These are phyloP conservation scores for Spheniscus humboldti DNA, from an alignment of 2,797 vertebrate species.

Conservation along the genomic window DNA sequence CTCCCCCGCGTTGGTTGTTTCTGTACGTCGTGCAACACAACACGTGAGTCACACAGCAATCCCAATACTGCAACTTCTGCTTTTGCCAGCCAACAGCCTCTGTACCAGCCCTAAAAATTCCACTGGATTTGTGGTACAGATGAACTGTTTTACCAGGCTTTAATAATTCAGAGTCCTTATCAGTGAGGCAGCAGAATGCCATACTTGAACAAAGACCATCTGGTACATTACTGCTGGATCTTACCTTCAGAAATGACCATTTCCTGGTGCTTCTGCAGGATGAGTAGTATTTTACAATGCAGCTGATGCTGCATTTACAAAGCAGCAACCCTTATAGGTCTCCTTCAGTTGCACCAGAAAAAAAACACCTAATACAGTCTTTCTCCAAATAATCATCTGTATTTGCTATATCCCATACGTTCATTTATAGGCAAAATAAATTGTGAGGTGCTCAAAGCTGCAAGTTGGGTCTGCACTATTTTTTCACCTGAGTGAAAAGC, in stretches of 20 bases:
- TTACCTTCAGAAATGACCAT: not conserved
- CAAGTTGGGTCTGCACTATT: not conserved
- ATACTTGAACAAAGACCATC: not conserved
- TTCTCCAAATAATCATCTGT: not conserved
- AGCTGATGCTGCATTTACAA: not conserved
- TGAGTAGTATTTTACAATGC: not conserved
- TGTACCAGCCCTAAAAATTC: not conserved
- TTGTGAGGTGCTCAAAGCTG: not conserved
- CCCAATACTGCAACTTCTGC: not conserved
- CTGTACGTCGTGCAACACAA: not conserved
- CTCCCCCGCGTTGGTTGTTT: not conserved
- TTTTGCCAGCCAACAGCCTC: not conserved
- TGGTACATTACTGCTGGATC: not conserved
- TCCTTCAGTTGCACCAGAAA: not conserved
- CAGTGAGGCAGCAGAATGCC: not conserved
- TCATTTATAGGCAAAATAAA: not conserved
- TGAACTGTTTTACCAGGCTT: not conserved
- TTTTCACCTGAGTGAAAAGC: slow-evolving; percentile 92
- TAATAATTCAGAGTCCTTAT: not conserved
- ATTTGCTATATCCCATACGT: not conserved
- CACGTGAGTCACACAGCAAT: not conserved
- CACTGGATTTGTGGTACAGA: not conserved
- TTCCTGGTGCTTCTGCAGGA: not conserved
- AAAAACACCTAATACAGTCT: not conserved
- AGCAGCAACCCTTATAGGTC: not conserved